Evolutionary conservation across 2,797 vertebrate genomes (phyloP).

Genomic region (Hypotaenidia okinawae): DNA sequence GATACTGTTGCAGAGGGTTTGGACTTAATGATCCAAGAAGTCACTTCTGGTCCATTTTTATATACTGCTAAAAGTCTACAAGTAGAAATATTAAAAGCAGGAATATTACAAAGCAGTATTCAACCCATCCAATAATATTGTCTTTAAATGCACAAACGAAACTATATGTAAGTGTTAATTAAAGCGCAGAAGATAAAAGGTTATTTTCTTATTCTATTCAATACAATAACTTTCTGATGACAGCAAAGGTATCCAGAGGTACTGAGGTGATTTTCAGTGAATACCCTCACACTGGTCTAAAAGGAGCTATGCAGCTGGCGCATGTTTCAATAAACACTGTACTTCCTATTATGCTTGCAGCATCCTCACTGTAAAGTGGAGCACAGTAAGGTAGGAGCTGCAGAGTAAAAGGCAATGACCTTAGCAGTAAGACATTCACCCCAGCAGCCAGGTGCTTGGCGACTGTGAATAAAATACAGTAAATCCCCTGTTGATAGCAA

Average conservation of each 20-base stretch:
- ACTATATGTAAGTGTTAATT: slow-evolving; percentile 5
- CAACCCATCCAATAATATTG: neutral
- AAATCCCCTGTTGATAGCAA: neutral
- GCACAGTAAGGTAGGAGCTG: neutral
- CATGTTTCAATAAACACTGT: neutral
- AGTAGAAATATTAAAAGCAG: neutral
- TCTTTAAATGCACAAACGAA: neutral
- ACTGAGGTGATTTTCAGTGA: neutral
- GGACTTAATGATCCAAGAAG: slow-evolving; percentile 39
- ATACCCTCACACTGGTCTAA: neutral
- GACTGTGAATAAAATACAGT: neutral
- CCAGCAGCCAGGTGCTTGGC: neutral
- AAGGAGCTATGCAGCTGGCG: neutral
- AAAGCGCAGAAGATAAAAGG: neutral
- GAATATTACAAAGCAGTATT: neutral
- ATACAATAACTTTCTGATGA: neutral
- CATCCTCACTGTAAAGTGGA: neutral
- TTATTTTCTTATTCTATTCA: neutral
- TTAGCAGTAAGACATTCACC: neutral
- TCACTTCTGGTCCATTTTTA: neutral
- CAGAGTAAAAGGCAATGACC: slow-evolving; percentile 5
- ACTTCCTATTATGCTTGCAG: neutral
- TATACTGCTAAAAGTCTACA: neutral
- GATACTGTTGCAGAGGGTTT: neutral
- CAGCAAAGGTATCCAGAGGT: neutral